Base-by-base conservation (phyloP, 2,888 invertebrate species). In the Tenthredo notha region DNA sequence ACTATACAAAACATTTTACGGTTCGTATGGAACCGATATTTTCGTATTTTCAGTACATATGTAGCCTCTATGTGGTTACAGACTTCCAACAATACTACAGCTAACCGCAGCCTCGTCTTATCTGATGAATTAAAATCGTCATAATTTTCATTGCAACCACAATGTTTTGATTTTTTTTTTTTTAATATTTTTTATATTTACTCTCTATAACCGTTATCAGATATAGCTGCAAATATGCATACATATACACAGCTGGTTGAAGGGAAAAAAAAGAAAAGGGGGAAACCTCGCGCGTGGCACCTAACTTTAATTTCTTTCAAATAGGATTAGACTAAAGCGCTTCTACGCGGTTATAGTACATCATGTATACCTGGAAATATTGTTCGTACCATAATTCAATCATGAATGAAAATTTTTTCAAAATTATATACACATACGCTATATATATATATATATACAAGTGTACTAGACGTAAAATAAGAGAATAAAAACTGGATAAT, bases 311-410 rank as follows among this genome's bases (percentile, higher is more conserved):
- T 80, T 80, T 80, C 50, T 80, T 80, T 61, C 61, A 25, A 80
- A 80, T 61, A 80, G 61, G 80, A 58, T 80, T 58, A 80, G 33
- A 61, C 37, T 37, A 80, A 61, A 80, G 80, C 58, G 80, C 21
- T 40, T 74, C 72, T n/a, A 74, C 21, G 40, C 25, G 72, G 43
- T 43, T 37, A 74, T 40, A 70, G 72, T 74, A 74, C 18, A n/a
- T 43, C 18, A 7, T 33, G 67, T n/a, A 37, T 40, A 18, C 40
- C 70, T 37, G 21, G 2, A 40, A 18, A 40, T 21, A 65, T 29
- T 65, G 2, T 65, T 65, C 21, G 6, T 6, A 12, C 58, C 21
- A 58, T 58, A n/a, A 58, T 58, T 58, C 21, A 58, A 21, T 58
- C 58, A 1, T 58, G 58, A 58, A n/a, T 21, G 21, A 58, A 58